A percentile compares a stretch with the other conserved stretches of the same genome.
These are phyloP conservation scores for Thinocorus orbignyianus DNA, from an alignment of 2,113 vertebrate species.

Conservation along the genomic window DNA sequence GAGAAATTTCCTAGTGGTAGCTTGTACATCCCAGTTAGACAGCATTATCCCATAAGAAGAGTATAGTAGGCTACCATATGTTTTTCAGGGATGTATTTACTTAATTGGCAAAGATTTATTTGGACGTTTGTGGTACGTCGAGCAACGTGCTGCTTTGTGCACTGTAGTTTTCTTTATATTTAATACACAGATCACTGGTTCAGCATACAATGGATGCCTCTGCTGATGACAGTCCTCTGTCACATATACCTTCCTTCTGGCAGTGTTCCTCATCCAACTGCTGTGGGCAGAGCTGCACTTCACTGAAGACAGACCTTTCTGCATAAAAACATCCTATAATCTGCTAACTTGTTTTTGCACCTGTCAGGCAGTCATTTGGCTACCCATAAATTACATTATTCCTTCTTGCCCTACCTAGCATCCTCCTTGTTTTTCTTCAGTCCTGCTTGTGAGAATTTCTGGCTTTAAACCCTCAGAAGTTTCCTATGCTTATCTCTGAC, in stretches of 20 bases:
- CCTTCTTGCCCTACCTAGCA: neutral
- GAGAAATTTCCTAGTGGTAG: neutral
- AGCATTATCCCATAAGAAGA: neutral
- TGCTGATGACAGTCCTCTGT: neutral
- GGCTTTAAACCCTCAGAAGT: neutral
- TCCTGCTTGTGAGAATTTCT: neutral
- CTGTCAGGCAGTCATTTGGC: constrained; percentile 28
- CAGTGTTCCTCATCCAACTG: neutral
- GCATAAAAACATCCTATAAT: constrained; percentile 1
- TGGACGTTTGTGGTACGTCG: neutral
- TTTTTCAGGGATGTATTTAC: neutral
- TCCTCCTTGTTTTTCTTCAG: neutral
- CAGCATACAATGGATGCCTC: neutral
- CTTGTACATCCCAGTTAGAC: fast-evolving
- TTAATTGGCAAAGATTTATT: neutral
- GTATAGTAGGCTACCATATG: neutral
- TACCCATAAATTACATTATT: constrained; percentile 17
- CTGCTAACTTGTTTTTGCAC: constrained; percentile 15
- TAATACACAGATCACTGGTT: neutral
- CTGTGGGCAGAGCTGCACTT: neutral
- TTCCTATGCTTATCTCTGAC: neutral
- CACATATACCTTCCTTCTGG: neutral
- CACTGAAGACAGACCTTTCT: neutral
- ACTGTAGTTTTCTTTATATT: neutral
- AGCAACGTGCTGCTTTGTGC: neutral